A percentile compares a stretch with the other conserved stretches of the same genome.
Conservation (phyloP, 2,113 vertebrate genomes). For the Pterophyllum scalare region DNA sequence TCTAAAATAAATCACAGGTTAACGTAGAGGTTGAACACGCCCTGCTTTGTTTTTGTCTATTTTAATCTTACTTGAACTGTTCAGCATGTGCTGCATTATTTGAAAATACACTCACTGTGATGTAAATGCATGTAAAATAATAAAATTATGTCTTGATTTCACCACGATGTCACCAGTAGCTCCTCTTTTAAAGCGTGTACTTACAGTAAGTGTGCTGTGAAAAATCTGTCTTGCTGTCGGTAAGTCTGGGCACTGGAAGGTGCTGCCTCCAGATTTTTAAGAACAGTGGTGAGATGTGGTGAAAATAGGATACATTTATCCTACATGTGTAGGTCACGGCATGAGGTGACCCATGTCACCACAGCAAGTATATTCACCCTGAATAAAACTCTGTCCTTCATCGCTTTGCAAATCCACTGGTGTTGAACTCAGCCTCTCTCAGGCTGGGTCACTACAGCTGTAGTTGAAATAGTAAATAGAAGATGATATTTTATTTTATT, state of each 20-base stretch:
- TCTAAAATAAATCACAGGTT: no score
- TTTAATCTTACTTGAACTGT: no score
- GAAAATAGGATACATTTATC: constrained; percentile 17
- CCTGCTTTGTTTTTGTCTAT: no score
- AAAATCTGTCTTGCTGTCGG: background rate
- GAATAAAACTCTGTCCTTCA: background rate
- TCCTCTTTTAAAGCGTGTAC: background rate
- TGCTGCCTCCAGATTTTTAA: background rate
- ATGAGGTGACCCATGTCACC: constrained; percentile 12
- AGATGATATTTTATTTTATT: no score
- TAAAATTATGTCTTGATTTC: no score
- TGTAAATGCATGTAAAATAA: no score
- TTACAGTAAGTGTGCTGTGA: background rate
- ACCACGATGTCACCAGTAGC: no score
- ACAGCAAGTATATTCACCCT: constrained; percentile 6
- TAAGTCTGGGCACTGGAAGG: background rate
- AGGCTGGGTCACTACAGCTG: background rate
- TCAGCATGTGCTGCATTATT: no score
- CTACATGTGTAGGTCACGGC: constrained; percentile 24
- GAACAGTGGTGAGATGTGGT: background rate
- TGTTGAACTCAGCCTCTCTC: constrained; percentile 14
- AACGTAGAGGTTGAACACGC: no score
- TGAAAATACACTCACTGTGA: no score
- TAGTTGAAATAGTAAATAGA: no score
- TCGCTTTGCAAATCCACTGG: background rate